Evolutionary conservation across 2,888 invertebrate species (phyloP), one percentile per base, ranked within the genome.

Genomic region (Hoplodrina blanda): DNA sequence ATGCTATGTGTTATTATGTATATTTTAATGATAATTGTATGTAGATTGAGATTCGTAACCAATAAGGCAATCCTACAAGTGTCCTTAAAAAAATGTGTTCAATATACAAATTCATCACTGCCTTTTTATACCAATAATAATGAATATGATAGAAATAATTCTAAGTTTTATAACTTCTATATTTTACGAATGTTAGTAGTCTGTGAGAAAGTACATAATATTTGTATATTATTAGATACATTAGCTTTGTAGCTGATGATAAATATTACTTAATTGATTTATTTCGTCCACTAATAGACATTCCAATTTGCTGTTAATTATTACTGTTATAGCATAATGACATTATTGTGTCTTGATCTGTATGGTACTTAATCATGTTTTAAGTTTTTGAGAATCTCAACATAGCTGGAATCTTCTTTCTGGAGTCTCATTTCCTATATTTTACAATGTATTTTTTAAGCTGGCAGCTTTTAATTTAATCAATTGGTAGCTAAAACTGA

Each of bases 61-160:
- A 56, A 0, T 56, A 56, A 15, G 55, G 7, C 2, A 54, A 15
- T 25, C 4, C 55, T 11, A 19, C 1, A 19, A 19, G 37, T 5
- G 19, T 44, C 20, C 6, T 25, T 7, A n/a, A 50, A 54, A 20
- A n/a, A 63, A 15, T 60, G 73, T 76, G 68, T 76, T 76, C 63
- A 76, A 33, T 50, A 20, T 50, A 19, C 50, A 49, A 63, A 52
- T 6, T 5, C 6, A 25, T 76, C 67, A 76, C 73, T 76, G 76
- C 76, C 68, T 68, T 61, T 4, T 61, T 4, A 20, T 17, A 49
- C 19, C 30, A 20, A 52, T 70, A 30, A 56, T 11, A 5, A 20
- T 11, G 44, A 41, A 2, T 19, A 25, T 19, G 3, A 30, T 59
- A 73, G 6, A 53, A 59, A 41, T 53, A 53, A 13, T 54, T 46